Evolutionary conservation across 2,113 vertebrate genomes (phyloP).

Genomic region (Theristicus caerulescens): DNA sequence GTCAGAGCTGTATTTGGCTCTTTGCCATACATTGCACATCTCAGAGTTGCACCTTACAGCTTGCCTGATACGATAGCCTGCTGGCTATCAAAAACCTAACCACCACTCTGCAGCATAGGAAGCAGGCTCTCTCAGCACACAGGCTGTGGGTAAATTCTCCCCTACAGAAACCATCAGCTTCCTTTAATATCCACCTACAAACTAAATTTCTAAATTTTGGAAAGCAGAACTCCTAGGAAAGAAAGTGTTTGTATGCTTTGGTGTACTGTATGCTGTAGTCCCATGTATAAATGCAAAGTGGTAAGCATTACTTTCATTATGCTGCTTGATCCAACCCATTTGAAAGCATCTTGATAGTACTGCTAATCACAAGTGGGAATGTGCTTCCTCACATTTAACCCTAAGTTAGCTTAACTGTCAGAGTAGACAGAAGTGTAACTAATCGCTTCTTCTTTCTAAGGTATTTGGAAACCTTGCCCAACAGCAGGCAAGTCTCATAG

Average conservation of each 20-base stretch:
- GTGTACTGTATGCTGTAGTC: not conserved
- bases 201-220: not conserved
- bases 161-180: not conserved
- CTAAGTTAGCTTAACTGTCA: not conserved
- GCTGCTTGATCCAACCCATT: not conserved
- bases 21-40: rapidly evolving
- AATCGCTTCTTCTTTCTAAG: not conserved
- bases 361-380: not conserved
- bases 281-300: not conserved
- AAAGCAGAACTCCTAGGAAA: not conserved
- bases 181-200: not conserved
- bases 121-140: not conserved
- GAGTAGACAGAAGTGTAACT: not conserved
- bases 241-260: not conserved
- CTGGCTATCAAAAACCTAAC: not conserved
- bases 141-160: not conserved
- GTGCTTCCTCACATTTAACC: not conserved
- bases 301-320: not conserved
- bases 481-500: not conserved
- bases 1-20: not conserved
- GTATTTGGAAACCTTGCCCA: not conserved
- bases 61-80: not conserved
- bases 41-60: not conserved
- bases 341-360: not conserved
- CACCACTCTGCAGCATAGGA: not conserved